These are phyloP conservation scores for Norana najaformis DNA, from an alignment of 2,888 invertebrate genomes.

Conservation along the genomic window DNA sequence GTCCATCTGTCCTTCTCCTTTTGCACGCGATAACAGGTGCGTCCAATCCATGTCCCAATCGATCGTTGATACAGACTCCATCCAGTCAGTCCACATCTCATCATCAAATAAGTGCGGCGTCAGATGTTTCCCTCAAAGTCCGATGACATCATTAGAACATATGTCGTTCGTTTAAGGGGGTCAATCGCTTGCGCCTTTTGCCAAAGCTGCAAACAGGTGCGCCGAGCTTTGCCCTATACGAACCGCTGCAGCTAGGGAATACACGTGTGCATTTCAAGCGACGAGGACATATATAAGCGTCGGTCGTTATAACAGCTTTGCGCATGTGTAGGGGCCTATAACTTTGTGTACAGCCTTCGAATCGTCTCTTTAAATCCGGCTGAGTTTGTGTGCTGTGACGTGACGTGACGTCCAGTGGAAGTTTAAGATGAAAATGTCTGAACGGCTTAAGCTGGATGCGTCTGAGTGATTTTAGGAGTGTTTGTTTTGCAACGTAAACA, in stretches of 20 bases:
- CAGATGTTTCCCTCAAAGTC: neutral
- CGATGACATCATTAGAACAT: neutral
- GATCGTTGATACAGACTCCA: neutral
- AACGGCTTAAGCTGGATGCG: neutral
- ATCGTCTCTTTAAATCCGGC: neutral
- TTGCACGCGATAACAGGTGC: neutral
- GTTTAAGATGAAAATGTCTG: constrained; percentile 6
- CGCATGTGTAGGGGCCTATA: neutral
- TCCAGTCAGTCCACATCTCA: neutral
- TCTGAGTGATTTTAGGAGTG: neutral
- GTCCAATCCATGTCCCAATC: neutral
- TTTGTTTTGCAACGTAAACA: constrained; percentile 5
- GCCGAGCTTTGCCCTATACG: no score
- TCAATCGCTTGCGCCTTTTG: neutral
- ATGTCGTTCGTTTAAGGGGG: neutral
- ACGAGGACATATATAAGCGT: neutral
- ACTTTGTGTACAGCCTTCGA: neutral
- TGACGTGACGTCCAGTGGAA: neutral
- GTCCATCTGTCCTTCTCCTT: neutral
- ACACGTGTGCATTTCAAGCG: neutral
- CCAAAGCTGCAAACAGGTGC: neutral
- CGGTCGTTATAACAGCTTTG: neutral
- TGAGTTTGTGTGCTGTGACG: neutral
- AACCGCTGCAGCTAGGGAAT: neutral
- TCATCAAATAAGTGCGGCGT: neutral